These are phyloP conservation scores for Mamestra brassicae DNA, from an alignment of 2,888 invertebrate genomes.

Conservation along the genomic window DNA sequence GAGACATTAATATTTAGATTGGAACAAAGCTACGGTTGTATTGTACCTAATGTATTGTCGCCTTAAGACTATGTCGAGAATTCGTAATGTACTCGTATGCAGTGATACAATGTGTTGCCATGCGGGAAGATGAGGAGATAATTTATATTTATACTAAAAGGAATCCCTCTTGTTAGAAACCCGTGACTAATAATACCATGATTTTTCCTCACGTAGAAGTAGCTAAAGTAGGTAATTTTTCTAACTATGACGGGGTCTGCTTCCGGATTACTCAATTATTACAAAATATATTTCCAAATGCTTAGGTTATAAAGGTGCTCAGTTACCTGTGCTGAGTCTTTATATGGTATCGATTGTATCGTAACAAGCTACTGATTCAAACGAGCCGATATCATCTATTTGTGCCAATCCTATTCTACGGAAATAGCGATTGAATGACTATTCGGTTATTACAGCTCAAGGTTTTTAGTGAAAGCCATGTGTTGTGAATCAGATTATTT, in stretches of 20 bases:
- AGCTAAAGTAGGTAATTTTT: background rate
- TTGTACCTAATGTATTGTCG: conserved; percentile 25
- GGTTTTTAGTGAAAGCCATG: conserved; percentile 17
- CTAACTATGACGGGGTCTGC: too few species aligned
- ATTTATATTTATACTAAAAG: background rate
- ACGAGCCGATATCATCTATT: conserved; percentile 2
- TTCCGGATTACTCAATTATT: too few species aligned
- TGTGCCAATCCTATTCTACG: conserved; percentile 8
- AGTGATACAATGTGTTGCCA: background rate
- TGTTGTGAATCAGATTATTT: conserved; percentile 15
- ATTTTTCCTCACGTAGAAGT: background rate
- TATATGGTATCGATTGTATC: background rate
- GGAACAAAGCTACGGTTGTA: conserved; percentile 3
- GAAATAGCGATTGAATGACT: conserved; percentile 20
- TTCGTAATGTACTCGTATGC: background rate
- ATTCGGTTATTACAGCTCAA: conserved; percentile 8
- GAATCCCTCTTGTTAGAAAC: too few species aligned
- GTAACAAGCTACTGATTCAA: conserved; percentile 9
- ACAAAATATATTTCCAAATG: background rate
- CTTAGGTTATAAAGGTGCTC: background rate
- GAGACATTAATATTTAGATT: conserved; percentile 41
- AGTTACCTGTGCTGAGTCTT: background rate
- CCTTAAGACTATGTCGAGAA: background rate
- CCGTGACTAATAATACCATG: too few species aligned
- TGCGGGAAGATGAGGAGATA: background rate